Base-by-base conservation (phyloP, 1,140 invertebrate species). In the Danaus plexippus region DNA sequence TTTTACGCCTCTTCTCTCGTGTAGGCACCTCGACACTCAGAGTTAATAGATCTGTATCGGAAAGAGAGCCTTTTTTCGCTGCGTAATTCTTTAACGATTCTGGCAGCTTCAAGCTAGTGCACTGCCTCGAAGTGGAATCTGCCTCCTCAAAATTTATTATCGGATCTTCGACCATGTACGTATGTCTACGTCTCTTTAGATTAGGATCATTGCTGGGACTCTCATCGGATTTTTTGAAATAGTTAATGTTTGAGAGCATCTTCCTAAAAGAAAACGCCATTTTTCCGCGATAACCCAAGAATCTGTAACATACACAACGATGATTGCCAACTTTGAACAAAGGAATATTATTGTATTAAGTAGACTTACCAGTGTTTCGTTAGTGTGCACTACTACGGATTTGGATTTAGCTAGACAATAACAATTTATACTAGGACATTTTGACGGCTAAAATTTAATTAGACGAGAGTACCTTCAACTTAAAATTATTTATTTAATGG, bases 181-280 rank as follows among this genome's bases (percentile, higher is more conserved):
- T 64, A 9, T 67, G 49, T 7, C 59, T 50, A 9, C 52, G 64
- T 57, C 43, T 46, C 18, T 52, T 65, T 50, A 48, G 4, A 15
- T 44, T 52, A 10, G 43, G 9, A 12, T 61, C 59, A 9, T 48
- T 40, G 13, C 46, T 64, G n/a, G 49, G 47, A 54, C 48, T 62
- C 47, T 62, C 60, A 2, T 67, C 78, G 4, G 73, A 52, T 61
- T 79, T 84, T 54, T 82, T 79, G 58, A 86, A 85, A 61, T 84
- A 82, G 22, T 62, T 75, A 41, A 85, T 86, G 49, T 83, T 84
- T 8, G 81, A 85, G 47, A 86, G 60, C 63, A 86, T 86, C 61
- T 77, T 78, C 54, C 75, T 59, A 13, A 83, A 64, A 10, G 83
- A 78, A 67, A 83, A 86, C 73, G 80, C 78, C 83, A 86, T 86